Percentiles rank a stretch among this genome's conserved stretches.
phyloP scores from a whole-genome alignment of 2,888 invertebrate species.

The Schizotus pectinicornis region DNA sequence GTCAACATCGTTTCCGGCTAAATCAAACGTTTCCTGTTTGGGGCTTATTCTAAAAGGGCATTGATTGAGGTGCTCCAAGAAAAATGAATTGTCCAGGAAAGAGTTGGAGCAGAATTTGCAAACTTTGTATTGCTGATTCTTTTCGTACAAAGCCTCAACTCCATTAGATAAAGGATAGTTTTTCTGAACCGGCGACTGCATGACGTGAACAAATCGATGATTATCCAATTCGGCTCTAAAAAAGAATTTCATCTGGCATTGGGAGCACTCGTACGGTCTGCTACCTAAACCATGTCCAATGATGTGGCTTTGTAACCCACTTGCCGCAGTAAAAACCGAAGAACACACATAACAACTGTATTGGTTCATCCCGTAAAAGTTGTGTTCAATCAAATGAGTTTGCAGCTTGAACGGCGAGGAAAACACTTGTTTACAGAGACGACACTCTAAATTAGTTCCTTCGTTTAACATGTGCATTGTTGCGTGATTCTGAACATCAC shows the following conservation, averaged over 20 bases:
- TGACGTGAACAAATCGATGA: slow-evolving; percentile 63
- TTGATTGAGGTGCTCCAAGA: slow-evolving; percentile 34
- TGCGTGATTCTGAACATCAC: slow-evolving; percentile 68
- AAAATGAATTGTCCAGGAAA: slow-evolving; percentile 33
- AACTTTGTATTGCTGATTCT: slow-evolving; percentile 27
- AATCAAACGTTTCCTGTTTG: slow-evolving; percentile 27
- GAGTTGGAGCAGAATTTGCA: slow-evolving; percentile 35
- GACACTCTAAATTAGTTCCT: slow-evolving; percentile 71
- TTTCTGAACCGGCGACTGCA: slow-evolving; percentile 9
- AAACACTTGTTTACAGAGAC: slow-evolving; percentile 79
- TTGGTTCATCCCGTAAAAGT: slow-evolving; percentile 84
- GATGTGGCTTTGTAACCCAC: slow-evolving; percentile 83
- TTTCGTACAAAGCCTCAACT: slow-evolving; percentile 19
- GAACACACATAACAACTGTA: slow-evolving; percentile 90
- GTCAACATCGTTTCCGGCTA: slow-evolving; percentile 23
- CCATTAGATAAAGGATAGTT: slow-evolving; percentile 12
- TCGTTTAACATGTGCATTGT: slow-evolving; percentile 45
- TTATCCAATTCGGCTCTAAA: slow-evolving; percentile 92
- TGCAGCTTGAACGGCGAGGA: slow-evolving; percentile 83
- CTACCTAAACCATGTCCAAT: slow-evolving; percentile 78
- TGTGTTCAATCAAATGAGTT: slow-evolving; percentile 90
- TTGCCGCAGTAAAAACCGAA: slow-evolving; percentile 83
- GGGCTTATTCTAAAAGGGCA: slow-evolving; percentile 33
- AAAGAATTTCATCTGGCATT: slow-evolving; percentile 86
- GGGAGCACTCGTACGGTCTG: slow-evolving; percentile 83